Base-by-base conservation (phyloP, 2,888 invertebrate species). In the Eristalinus aeneus region DNA sequence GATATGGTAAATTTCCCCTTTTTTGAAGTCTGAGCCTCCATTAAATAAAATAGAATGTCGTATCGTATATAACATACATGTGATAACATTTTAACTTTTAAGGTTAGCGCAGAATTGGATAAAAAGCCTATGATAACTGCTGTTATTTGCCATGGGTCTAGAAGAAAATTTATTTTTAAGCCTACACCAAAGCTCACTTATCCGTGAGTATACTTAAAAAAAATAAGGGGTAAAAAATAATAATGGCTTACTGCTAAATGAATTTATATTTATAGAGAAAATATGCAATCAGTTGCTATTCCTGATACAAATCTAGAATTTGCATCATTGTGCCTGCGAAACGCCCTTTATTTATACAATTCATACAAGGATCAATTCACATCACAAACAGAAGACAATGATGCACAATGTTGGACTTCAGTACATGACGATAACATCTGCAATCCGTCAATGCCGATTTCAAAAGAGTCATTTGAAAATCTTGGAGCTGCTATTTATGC, bases 301-400 rank as follows among this genome's bases (percentile, higher is more conserved):
- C 98, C 98, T 20, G 96, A 96, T 67, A 95, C 97, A 6, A 97
- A 97, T 8, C 92, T 98, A 89, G 97, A 98, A 93, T 98, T 98
- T 93, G 98, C 97, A 3, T 95, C 96, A 0, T 93, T 98, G 31
- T 98, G 98, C 92, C 93, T 98, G 73, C 95, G 96, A 88, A 98
- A 98, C 93, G 97, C 98, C 11, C 83, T 91, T n/a, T 90, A 89
- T 1, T 83, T 92, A 0, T 89, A 90, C 9, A 89, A 88, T 10
- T 89, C 89, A 54, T 90, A 90, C 80, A 90, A 90, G 74, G 86
- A 88, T 31, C 88, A 88, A 9, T 90, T 91, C 61, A 68, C 58
- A 32, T 53, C 46, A 54, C 31, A 11, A 74, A 88, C 72, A 3
- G 61, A 75, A n/a, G 74, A 82, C 10, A 58, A 67, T 2, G 82